Conservation (phyloP, 2,888 invertebrate species). For the Crioceris asparagi region DNA sequence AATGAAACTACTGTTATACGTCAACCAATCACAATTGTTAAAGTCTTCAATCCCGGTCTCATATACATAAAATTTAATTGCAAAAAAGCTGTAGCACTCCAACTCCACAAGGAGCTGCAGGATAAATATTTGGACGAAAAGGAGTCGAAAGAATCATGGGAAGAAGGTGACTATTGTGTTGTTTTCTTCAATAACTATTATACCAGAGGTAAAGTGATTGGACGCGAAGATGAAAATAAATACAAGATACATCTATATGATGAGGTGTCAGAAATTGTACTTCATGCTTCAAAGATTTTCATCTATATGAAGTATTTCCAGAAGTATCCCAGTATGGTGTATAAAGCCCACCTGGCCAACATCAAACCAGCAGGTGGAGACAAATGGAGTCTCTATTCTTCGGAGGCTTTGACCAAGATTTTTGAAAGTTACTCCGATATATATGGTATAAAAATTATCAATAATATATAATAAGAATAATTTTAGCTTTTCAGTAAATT, state of each 20-base stretch:
- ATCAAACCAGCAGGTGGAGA: slow-evolving; percentile 56
- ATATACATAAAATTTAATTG: slow-evolving; percentile 37
- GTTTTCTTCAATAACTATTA: slow-evolving; percentile 44
- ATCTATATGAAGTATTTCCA: slow-evolving; percentile 35
- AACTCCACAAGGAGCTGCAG: slow-evolving; percentile 23
- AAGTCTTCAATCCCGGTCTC: slow-evolving; percentile 26
- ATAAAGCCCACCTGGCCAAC: slow-evolving; percentile 58
- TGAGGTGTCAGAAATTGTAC: slow-evolving; percentile 45
- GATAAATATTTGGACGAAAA: slow-evolving; percentile 20
- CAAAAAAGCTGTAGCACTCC: slow-evolving; percentile 17
- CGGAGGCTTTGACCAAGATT: slow-evolving; percentile 44
- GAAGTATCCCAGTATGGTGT: slow-evolving; percentile 44
- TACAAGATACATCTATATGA: slow-evolving; percentile 56
- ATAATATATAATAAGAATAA: too few relatives aligned
- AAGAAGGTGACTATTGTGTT: slow-evolving; percentile 35
- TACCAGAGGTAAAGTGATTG: slow-evolving; percentile 49
- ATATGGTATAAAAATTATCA: too few relatives aligned
- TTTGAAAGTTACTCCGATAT: slow-evolving; percentile 41
- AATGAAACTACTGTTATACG: slow-evolving; percentile 13
- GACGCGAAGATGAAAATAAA: slow-evolving; percentile 35
- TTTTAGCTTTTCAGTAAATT: too few relatives aligned
- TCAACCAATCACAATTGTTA: slow-evolving; percentile 24
- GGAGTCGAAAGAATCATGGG: slow-evolving; percentile 17
- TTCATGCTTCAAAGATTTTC: slow-evolving; percentile 12
- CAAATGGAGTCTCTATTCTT: slow-evolving; percentile 51